These are phyloP conservation scores for Leptobrachium leishanense DNA, from an alignment of 2,113 vertebrate species.

Conservation along the genomic window DNA sequence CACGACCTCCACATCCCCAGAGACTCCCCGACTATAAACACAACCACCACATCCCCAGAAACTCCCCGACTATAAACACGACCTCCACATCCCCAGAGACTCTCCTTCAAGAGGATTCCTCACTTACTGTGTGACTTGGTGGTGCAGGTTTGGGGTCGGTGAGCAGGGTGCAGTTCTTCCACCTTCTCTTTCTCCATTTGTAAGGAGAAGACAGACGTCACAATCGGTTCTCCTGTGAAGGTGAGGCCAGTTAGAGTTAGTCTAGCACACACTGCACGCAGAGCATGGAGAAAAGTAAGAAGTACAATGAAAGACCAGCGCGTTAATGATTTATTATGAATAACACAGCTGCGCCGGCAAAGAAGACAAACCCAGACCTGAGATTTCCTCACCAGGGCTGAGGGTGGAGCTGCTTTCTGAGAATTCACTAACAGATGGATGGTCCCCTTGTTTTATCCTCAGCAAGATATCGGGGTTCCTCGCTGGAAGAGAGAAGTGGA, in stretches of 20 bases:
- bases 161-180: background rate
- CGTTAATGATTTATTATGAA: background rate
- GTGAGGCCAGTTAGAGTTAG: background rate
- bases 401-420: background rate
- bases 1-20: too few relatives aligned
- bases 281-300: too few relatives aligned
- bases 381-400: background rate
- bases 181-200: background rate
- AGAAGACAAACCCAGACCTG: too few relatives aligned
- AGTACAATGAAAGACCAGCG: background rate
- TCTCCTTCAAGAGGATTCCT: background rate
- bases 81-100: too few relatives aligned
- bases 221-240: constrained; percentile 1
- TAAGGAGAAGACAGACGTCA: constrained; percentile 24
- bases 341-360: background rate
- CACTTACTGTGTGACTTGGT: constrained; percentile 14
- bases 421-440: background rate
- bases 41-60: too few relatives aligned
- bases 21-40: too few relatives aligned
- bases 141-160: background rate
- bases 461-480: constrained; percentile 18
- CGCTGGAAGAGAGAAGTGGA: background rate
- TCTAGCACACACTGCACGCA: too few relatives aligned
- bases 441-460: constrained; percentile 27
- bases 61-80: too few relatives aligned